phyloP scores from a whole-genome alignment of 2,888 invertebrate species.

The Diplolepis rosae region DNA sequence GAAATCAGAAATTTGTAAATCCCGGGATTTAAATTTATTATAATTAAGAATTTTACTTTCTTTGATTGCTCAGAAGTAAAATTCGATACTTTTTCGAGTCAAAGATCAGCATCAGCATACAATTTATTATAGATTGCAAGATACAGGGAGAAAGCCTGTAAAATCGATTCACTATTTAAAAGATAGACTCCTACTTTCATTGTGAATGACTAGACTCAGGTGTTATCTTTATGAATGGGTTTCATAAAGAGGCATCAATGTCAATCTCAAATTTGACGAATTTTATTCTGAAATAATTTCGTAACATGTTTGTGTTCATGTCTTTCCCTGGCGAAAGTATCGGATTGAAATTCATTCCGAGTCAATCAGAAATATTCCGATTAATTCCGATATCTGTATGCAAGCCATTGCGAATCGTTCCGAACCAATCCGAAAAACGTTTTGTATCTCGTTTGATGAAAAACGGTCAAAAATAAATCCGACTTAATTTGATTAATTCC shows the following conservation, averaged over 20 bases:
- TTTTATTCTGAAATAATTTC: not conserved
- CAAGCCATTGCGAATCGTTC: too few relatives aligned
- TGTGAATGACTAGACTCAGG: not conserved
- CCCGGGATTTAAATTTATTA: not conserved
- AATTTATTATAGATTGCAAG: not conserved
- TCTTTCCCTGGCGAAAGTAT: too few relatives aligned
- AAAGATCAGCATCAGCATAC: not conserved
- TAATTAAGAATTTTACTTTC: not conserved
- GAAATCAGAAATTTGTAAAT: not conserved
- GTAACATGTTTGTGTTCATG: too few relatives aligned
- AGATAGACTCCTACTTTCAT: conserved; percentile 1
- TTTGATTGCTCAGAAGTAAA: not conserved
- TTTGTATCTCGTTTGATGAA: too few relatives aligned
- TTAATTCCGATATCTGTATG: too few relatives aligned
- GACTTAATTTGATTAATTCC: too few relatives aligned
- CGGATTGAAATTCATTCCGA: too few relatives aligned
- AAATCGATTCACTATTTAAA: conserved; percentile 2
- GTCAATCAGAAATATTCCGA: too few relatives aligned
- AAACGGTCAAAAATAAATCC: too few relatives aligned
- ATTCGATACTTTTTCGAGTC: not conserved
- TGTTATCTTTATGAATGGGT: not conserved
- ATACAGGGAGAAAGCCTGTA: conserved; percentile 9
- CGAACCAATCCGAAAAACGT: too few relatives aligned
- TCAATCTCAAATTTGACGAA: not conserved
- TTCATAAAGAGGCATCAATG: not conserved